These are phyloP conservation scores for Melitaea athalia DNA, from an alignment of 2,888 invertebrate genomes.

Conservation along the genomic window DNA sequence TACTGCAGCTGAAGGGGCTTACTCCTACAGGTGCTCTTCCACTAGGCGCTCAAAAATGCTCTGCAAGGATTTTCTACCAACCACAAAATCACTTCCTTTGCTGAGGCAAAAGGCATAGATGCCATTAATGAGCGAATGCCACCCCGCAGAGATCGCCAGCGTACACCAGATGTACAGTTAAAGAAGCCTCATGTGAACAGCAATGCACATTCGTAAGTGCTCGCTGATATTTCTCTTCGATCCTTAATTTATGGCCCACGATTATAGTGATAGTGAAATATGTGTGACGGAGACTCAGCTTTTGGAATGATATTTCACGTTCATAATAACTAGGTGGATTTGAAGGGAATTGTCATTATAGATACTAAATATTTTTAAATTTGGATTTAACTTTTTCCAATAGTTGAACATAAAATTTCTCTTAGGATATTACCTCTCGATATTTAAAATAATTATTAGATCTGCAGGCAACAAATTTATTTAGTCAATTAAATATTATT, in stretches of 20 bases:
- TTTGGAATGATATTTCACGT: conserved; percentile 80
- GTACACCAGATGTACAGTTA: conserved; percentile 82
- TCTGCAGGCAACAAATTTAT: conserved; percentile 84
- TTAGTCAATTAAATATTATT: conserved; percentile 83
- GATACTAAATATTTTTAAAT: conserved; percentile 79
- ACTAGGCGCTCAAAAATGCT: conserved; percentile 97
- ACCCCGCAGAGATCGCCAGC: conserved; percentile 93
- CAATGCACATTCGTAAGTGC: conserved; percentile 82
- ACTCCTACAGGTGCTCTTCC: conserved; percentile 99
- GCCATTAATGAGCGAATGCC: conserved; percentile 99
- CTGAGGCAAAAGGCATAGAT: conserved; percentile 99
- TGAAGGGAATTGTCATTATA: conserved; percentile 81
- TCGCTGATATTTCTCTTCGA: conserved; percentile 73
- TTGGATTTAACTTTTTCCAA: conserved; percentile 81
- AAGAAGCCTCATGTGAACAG: conserved; percentile 80
- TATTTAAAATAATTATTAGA: conserved; percentile 80
- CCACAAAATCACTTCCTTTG: conserved; percentile 99
- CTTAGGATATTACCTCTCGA: conserved; percentile 83
- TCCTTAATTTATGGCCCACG: conserved; percentile 75
- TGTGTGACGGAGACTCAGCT: conserved; percentile 80
- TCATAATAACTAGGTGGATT: conserved; percentile 78
- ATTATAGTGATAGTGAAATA: conserved; percentile 79
- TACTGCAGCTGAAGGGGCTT: too few species aligned
- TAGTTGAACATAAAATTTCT: conserved; percentile 81
- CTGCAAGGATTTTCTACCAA: conserved; percentile 97